Percentiles rank a stretch among this genome's conserved stretches.
These are phyloP conservation scores for Dicerorhinus sumatrensis DNA, from an alignment of 2,113 vertebrate species.

Conservation along the genomic window DNA sequence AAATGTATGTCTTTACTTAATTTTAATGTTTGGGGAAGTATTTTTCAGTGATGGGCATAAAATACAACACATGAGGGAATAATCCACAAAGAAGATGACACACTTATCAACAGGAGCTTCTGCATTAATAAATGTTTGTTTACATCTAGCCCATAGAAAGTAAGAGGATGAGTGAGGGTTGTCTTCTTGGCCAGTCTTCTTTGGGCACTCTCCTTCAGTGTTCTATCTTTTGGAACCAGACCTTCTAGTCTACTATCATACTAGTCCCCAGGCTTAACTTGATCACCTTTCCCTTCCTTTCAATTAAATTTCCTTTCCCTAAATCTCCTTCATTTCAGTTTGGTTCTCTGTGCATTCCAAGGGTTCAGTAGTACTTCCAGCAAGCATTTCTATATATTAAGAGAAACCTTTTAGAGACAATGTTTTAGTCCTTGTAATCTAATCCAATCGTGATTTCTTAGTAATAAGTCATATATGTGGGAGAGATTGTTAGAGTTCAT, in stretches of 20 bases:
- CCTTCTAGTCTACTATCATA: neutral
- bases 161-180: neutral
- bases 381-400: neutral
- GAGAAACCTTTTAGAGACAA: neutral
- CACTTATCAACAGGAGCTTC: neutral
- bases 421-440: neutral
- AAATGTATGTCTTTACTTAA: neutral
- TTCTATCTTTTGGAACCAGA: neutral
- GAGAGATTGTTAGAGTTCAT: neutral
- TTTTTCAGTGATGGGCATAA: neutral
- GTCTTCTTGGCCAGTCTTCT: neutral
- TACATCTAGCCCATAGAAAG: neutral
- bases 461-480: neutral
- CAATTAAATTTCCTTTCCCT: neutral
- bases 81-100: neutral
- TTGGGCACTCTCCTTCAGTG: neutral
- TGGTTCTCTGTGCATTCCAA: neutral
- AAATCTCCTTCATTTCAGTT: neutral
- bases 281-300: neutral
- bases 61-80: neutral
- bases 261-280: neutral
- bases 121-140: neutral
- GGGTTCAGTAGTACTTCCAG: neutral
- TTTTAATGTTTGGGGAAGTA: neutral
- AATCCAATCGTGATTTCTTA: neutral